Evolutionary conservation across 1,140 invertebrate genomes (phyloP).

Genomic region (Bombus confusus): DNA sequence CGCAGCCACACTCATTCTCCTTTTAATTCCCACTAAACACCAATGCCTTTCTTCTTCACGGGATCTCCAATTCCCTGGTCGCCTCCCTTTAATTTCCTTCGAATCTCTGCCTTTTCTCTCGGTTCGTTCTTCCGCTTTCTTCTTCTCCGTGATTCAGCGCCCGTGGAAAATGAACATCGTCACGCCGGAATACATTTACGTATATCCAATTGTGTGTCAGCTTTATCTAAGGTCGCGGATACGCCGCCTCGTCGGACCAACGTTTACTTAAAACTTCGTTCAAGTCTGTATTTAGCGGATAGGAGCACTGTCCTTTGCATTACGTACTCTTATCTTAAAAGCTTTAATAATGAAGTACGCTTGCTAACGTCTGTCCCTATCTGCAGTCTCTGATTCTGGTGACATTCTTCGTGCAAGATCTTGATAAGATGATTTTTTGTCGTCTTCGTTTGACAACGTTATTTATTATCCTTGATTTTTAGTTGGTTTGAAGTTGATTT

Average conservation of each 20-base stretch:
- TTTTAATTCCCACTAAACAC: not conserved
- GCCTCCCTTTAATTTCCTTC: slow-evolving; percentile 13
- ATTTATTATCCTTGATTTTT: too few relatives aligned
- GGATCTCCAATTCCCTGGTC: not conserved
- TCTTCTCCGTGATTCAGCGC: not conserved
- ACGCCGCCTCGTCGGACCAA: not conserved
- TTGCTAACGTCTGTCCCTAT: not conserved
- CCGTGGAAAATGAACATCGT: not conserved
- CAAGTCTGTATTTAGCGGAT: slow-evolving; percentile 39
- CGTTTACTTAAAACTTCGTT: slow-evolving; percentile 33
- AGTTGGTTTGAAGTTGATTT: too few relatives aligned
- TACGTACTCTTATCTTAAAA: slow-evolving; percentile 45
- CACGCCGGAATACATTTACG: slow-evolving; percentile 38
- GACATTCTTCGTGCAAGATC: not conserved
- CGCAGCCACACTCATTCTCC: not conserved
- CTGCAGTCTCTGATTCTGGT: not conserved
- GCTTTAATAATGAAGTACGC: slow-evolving; percentile 34
- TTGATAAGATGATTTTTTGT: not conserved
- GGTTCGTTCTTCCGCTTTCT: not conserved
- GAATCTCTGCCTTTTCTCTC: not conserved
- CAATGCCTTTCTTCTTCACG: not conserved
- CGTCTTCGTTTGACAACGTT: too few relatives aligned
- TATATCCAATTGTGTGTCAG: not conserved
- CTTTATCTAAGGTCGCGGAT: slow-evolving; percentile 37
- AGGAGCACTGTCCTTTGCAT: not conserved